A percentile compares a stretch with the other conserved stretches of the same genome.
Evolutionary conservation across 2,797 vertebrate species (phyloP).

Genomic region (Limnodromus scolopaceus): DNA sequence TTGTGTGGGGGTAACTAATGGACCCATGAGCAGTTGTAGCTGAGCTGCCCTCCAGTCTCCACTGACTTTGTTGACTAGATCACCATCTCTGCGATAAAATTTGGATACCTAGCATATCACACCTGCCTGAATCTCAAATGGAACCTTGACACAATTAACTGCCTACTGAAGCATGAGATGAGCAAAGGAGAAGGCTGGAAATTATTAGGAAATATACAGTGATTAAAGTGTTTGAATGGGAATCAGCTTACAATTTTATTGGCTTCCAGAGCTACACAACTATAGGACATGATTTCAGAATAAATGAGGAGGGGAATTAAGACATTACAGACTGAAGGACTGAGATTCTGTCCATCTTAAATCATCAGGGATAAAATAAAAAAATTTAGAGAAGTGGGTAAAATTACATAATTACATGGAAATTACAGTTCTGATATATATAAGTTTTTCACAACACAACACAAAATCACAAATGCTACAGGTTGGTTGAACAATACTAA

Average conservation of each 20-base stretch:
- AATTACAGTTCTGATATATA: neutral
- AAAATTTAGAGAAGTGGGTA: neutral
- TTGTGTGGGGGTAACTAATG: neutral
- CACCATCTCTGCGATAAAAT: neutral
- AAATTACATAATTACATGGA: neutral
- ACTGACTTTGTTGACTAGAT: neutral
- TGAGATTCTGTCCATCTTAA: neutral
- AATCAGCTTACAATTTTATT: neutral
- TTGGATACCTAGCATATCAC: neutral
- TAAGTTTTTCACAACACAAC: neutral
- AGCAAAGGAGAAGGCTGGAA: neutral
- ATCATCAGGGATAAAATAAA: neutral
- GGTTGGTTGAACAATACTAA: neutral
- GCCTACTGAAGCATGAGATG: neutral
- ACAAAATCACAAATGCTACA: neutral
- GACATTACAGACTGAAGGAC: neutral
- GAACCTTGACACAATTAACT: neutral
- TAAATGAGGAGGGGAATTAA: neutral
- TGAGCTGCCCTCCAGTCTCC: neutral
- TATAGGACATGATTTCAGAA: neutral
- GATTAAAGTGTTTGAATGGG: neutral
- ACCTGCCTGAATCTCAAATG: neutral
- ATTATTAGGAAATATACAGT: neutral
- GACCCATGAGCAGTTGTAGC: neutral
- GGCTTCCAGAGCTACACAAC: neutral